Conservation (phyloP, 2,113 vertebrate genomes). For the Parotia lawesii region DNA sequence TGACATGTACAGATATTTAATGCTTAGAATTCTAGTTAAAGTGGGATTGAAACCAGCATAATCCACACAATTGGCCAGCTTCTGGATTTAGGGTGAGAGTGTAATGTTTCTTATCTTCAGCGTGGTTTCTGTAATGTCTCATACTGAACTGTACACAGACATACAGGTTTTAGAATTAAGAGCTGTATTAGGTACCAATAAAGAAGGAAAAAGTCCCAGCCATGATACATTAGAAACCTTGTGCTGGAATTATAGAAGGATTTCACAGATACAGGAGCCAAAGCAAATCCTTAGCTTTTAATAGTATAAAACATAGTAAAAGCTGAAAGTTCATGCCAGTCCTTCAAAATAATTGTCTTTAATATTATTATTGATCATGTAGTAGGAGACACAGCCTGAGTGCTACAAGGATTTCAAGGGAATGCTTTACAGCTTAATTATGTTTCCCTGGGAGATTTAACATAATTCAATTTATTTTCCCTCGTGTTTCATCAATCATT, state of each 20-base stretch:
- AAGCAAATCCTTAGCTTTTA: conserved; percentile 13
- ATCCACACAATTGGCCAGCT: not conserved
- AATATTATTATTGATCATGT: conserved; percentile 77
- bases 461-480: conserved; percentile 78
- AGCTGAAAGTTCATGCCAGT: conserved; percentile 51
- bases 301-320: conserved; percentile 50
- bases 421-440: conserved; percentile 77
- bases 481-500: conserved; percentile 72
- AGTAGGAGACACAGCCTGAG: conserved; percentile 67
- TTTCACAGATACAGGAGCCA: not conserved
- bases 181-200: not conserved
- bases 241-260: not conserved
- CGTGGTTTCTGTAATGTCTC: not conserved
- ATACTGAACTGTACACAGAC: not conserved
- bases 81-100: not conserved
- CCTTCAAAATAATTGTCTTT: conserved; percentile 75
- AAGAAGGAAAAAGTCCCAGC: not conserved
- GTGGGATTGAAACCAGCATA: not conserved
- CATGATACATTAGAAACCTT: not conserved
- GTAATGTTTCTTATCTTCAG: not conserved
- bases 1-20: not conserved
- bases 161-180: not conserved
- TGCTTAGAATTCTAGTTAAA: not conserved
- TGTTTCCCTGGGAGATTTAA: conserved; percentile 76
- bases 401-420: conserved; percentile 69